These are phyloP conservation scores for Uria lomvia DNA, from an alignment of 2,113 vertebrate genomes.

Conservation along the genomic window DNA sequence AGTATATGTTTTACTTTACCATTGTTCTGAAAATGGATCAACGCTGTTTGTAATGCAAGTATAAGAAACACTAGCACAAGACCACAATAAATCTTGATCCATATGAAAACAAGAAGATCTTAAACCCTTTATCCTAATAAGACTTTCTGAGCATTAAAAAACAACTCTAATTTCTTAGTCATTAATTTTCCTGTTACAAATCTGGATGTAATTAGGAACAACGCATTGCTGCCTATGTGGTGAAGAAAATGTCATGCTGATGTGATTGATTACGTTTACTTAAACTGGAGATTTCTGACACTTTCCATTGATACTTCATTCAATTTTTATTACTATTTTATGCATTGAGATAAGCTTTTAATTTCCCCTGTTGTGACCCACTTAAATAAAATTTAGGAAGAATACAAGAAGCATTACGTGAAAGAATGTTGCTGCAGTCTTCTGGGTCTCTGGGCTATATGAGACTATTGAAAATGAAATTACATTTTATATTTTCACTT, in stretches of 20 bases:
- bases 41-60: not conserved
- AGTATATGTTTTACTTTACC: not conserved
- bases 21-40: not conserved
- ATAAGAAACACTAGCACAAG: not conserved
- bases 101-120: not conserved
- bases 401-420: not conserved
- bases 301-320: slow-evolving; percentile 45
- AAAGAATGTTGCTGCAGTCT: not conserved
- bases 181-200: slow-evolving; percentile 53
- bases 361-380: not conserved
- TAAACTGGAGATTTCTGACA: slow-evolving; percentile 31
- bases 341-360: not conserved
- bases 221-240: not conserved
- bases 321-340: slow-evolving; percentile 40
- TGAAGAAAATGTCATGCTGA: slow-evolving; percentile 48
- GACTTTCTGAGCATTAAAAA: slow-evolving; percentile 47
- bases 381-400: not conserved
- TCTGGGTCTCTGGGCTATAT: not conserved
- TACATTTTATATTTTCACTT: not conserved
- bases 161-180: slow-evolving; percentile 26
- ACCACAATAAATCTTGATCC: not conserved
- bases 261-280: slow-evolving; percentile 44
- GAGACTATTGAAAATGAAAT: not conserved
- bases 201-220: slow-evolving; percentile 59
- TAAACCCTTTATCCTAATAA: slow-evolving; percentile 39